phyloP scores from a whole-genome alignment of 2,888 invertebrate genomes.

The Lamellibrachia satsuma region DNA sequence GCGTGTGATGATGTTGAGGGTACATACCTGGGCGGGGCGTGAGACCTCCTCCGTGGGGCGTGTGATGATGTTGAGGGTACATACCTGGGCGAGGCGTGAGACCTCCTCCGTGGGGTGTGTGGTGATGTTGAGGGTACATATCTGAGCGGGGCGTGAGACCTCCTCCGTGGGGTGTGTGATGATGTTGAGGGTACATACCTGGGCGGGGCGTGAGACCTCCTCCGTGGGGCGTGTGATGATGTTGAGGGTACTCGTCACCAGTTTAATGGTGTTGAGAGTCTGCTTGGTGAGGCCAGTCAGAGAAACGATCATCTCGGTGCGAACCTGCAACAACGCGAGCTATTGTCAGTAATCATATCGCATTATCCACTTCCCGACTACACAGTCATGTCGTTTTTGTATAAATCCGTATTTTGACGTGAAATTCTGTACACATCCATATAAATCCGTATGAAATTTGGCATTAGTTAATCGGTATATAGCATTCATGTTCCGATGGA shows the following conservation, averaged over 20 bases:
- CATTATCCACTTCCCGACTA: too few species aligned
- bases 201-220: slow-evolving; percentile 38
- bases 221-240: slow-evolving; percentile 35
- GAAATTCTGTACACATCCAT: too few species aligned
- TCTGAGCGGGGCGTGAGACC: too few species aligned
- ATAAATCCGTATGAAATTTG: too few species aligned
- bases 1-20: not conserved
- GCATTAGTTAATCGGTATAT: too few species aligned
- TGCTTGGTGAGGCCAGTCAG: slow-evolving; percentile 37
- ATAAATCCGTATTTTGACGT: too few species aligned
- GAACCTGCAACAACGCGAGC: slow-evolving; percentile 28
- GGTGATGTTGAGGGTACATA: not conserved
- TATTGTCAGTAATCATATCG: not conserved
- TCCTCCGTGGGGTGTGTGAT: not conserved
- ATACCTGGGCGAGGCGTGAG: too few species aligned
- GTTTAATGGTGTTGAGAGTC: slow-evolving; percentile 36
- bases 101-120: not conserved
- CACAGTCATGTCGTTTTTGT: too few species aligned
- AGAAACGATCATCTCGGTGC: slow-evolving; percentile 38
- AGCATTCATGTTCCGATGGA: too few species aligned
- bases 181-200: slow-evolving; percentile 7
- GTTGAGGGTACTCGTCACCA: slow-evolving; percentile 40
- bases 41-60: not conserved
- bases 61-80: not conserved
- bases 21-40: too few species aligned